Evolutionary conservation across 2,888 invertebrate species (phyloP).

Genomic region (Phyto melanocephala): DNA sequence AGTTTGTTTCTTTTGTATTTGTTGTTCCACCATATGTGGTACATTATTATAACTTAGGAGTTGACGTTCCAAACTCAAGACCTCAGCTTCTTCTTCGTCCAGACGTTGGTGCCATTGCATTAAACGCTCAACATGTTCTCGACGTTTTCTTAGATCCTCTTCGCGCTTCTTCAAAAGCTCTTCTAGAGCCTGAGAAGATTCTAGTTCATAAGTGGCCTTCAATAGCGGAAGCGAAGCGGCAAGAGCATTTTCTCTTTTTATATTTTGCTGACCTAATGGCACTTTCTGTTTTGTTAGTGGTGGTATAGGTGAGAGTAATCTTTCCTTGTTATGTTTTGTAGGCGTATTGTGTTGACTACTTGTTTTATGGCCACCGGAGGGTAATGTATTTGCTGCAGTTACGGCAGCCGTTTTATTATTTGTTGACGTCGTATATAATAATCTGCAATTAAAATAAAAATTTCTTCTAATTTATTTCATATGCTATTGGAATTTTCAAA

Average conservation of each 20-base stretch:
- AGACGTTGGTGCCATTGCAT: constrained; percentile 81
- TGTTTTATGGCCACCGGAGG: constrained; percentile 22
- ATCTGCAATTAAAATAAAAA: constrained; percentile 50
- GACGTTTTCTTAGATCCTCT: constrained; percentile 79
- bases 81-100: constrained; percentile 80
- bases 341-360: constrained; percentile 39
- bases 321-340: constrained; percentile 44
- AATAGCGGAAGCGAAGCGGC: constrained; percentile 67
- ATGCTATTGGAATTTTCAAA: not conserved
- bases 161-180: constrained; percentile 79
- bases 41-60: constrained; percentile 69
- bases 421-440: constrained; percentile 46
- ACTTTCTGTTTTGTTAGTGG: constrained; percentile 14
- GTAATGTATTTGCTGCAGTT: constrained; percentile 6
- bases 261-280: not conserved
- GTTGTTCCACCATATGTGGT: constrained; percentile 59
- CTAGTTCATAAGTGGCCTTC: constrained; percentile 69
- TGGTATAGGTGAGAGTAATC: constrained; percentile 1
- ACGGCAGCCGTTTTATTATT: constrained; percentile 4
- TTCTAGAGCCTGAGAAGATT: constrained; percentile 69
- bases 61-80: constrained; percentile 79
- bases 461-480: no score
- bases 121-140: constrained; percentile 80
- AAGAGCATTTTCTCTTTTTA: constrained; percentile 1
- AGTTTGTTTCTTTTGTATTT: constrained; percentile 31